A percentile compares a stretch with the other conserved stretches of the same genome.
Evolutionary conservation across 2,888 invertebrate species (phyloP).

Genomic region (Zygogramma bicolorata): DNA sequence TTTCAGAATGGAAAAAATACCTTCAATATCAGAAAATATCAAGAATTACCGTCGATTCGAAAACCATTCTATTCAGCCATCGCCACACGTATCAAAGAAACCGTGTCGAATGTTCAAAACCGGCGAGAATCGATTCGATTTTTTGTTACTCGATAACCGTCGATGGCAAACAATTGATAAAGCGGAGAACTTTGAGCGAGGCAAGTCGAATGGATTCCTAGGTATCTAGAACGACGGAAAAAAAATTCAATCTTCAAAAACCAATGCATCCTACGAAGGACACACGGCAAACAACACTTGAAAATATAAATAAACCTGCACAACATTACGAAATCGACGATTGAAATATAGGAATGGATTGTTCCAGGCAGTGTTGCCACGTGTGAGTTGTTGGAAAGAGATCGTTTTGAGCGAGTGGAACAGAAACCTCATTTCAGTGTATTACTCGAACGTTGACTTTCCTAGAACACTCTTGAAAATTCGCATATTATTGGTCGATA

Average conservation of each 20-base stretch:
- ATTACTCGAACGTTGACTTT: too few species aligned
- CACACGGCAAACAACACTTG: not conserved
- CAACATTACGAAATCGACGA: constrained; percentile 22
- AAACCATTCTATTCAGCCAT: not conserved
- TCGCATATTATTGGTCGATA: too few species aligned
- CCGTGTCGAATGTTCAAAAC: not conserved
- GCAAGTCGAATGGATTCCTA: not conserved
- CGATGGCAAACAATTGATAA: not conserved
- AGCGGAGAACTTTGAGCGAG: not conserved
- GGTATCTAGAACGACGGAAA: not conserved
- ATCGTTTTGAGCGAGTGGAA: too few species aligned
- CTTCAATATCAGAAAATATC: too few species aligned
- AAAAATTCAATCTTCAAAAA: not conserved
- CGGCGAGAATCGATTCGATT: not conserved
- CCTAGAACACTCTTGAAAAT: too few species aligned
- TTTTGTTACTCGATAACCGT: not conserved
- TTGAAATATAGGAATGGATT: constrained; percentile 38
- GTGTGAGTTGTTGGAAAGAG: not conserved
- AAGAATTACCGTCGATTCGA: too few species aligned
- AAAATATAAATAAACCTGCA: constrained; percentile 4
- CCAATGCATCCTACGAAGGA: not conserved
- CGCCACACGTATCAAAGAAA: not conserved
- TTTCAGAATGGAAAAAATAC: too few species aligned
- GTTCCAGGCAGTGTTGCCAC: not conserved
- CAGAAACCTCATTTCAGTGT: too few species aligned